phyloP scores from a whole-genome alignment of 30 jellyfish, hydroid and myxozoan species.

The Cassiopea andromeda region DNA sequence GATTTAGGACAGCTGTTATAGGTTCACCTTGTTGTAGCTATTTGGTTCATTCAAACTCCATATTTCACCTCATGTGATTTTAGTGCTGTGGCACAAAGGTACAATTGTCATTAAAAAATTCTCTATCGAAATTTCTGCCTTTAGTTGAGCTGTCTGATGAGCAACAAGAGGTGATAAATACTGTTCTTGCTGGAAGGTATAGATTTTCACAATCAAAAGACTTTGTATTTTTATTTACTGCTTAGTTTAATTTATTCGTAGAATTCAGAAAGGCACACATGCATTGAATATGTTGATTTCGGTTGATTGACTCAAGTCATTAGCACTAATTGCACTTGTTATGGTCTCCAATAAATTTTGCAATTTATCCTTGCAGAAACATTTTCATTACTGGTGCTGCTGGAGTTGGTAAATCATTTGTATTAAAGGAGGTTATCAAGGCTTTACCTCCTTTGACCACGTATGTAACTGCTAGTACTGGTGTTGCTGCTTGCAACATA shows the following conservation, averaged over 20 bases:
- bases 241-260: too few species aligned
- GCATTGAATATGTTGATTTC: too few species aligned
- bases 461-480: conserved; percentile 86
- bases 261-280: too few species aligned
- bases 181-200: conserved; percentile 24
- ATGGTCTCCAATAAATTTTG: neutral
- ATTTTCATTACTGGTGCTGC: conserved; percentile 87
- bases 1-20: too few species aligned
- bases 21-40: too few species aligned
- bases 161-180: conserved; percentile 20
- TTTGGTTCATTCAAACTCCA: too few species aligned
- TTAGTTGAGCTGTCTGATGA: conserved; percentile 47
- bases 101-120: neutral
- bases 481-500: conserved; percentile 89
- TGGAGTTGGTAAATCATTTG: conserved; percentile 86
- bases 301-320: too few species aligned
- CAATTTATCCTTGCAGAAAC: conserved; percentile 6
- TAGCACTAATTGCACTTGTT: too few species aligned
- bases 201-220: neutral
- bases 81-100: too few species aligned
- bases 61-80: too few species aligned
- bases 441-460: conserved; percentile 35
- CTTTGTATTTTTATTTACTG: too few species aligned
- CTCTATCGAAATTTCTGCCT: neutral
- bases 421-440: conserved; percentile 58